Conservation (phyloP, 2,113 vertebrate genomes). For the Prinia subflava region DNA sequence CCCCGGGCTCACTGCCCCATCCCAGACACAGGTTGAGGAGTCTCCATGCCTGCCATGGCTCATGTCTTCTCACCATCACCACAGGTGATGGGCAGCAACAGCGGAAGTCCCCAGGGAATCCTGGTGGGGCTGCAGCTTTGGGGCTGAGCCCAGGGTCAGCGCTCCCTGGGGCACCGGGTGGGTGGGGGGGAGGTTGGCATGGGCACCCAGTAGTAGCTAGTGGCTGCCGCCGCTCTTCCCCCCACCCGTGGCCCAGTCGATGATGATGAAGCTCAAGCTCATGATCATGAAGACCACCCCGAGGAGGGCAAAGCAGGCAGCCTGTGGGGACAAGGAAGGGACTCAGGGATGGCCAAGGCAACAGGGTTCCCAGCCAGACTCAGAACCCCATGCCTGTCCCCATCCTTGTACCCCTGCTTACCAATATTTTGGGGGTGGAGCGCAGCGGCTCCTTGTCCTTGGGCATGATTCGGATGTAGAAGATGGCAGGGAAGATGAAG, state of each 20-base stretch:
- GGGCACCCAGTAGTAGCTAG: slow-evolving; percentile 69
- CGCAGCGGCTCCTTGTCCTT: slow-evolving; percentile 88
- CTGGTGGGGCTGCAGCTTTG: slow-evolving; percentile 27
- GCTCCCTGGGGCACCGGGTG: background rate
- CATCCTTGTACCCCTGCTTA: slow-evolving; percentile 36
- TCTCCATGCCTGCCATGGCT: background rate
- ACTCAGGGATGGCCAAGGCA: background rate
- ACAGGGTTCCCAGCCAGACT: background rate
- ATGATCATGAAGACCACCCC: slow-evolving; percentile 94
- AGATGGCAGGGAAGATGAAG: slow-evolving; percentile 97
- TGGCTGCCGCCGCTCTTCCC: slow-evolving; percentile 81
- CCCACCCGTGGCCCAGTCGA: slow-evolving; percentile 85
- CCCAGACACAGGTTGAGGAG: background rate
- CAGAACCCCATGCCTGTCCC: background rate
- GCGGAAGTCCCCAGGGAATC: background rate
- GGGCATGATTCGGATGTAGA: slow-evolving; percentile 96
- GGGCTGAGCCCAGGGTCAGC: background rate
- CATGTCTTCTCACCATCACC: background rate
- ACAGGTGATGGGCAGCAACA: background rate
- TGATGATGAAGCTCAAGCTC: slow-evolving; percentile 97
- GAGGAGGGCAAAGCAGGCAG: slow-evolving; percentile 86
- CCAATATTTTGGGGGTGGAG: slow-evolving; percentile 89
- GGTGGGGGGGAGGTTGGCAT: background rate
- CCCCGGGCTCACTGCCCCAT: background rate
- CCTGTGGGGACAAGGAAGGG: slow-evolving; percentile 69